These are phyloP conservation scores for Podiceps cristatus DNA, from an alignment of 2,113 vertebrate genomes.

Conservation along the genomic window DNA sequence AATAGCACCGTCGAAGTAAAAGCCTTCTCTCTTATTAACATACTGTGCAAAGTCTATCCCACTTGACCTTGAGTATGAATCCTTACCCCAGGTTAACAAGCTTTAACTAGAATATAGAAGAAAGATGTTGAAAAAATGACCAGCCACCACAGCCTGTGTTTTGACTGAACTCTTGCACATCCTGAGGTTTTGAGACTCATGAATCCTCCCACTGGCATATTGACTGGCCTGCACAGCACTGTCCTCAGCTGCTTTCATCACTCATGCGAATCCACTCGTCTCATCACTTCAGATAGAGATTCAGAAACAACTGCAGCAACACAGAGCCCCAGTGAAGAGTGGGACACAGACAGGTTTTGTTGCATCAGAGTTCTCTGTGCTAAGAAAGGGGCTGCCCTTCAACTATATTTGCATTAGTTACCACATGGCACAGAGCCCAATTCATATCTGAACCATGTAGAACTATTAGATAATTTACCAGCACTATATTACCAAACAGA, in stretches of 20 bases:
- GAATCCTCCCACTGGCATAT: not conserved
- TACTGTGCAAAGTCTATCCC: not conserved
- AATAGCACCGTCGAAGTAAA: not conserved
- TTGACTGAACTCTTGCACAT: not conserved
- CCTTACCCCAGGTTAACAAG: not conserved
- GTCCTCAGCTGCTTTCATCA: not conserved
- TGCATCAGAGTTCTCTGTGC: not conserved
- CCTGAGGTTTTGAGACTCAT: not conserved
- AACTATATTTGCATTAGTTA: not conserved
- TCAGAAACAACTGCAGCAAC: not conserved
- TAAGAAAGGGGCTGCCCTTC: not conserved
- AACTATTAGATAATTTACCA: not conserved
- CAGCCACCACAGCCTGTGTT: not conserved
- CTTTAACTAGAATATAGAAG: not conserved
- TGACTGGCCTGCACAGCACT: not conserved
- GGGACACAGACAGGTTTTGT: not conserved
- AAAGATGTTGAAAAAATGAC: not conserved
- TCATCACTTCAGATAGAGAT: not conserved
- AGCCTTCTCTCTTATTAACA: not conserved
- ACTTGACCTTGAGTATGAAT: not conserved
- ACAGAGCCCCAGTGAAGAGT: not conserved
- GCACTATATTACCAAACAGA: not conserved
- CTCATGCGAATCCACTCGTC: not conserved
- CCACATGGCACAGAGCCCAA: not conserved
- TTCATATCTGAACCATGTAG: not conserved